Conservation (phyloP, 2,113 vertebrate genomes). For the Elephas maximus region DNA sequence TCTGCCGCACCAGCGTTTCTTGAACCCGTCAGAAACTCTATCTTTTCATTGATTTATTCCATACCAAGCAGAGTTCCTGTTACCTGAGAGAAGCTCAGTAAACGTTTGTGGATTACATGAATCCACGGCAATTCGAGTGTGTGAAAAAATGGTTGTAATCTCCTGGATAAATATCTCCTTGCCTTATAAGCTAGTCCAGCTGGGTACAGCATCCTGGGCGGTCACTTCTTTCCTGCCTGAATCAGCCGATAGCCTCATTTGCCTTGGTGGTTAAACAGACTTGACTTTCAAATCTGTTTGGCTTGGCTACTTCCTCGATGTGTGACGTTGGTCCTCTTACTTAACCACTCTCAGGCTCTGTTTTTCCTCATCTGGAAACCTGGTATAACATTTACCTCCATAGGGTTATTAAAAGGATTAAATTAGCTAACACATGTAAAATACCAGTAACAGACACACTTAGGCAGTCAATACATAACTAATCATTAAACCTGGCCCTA, state of each 20-base stretch:
- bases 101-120: background rate
- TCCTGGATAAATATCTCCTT: background rate
- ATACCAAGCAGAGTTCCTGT: background rate
- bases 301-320: background rate
- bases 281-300: background rate
- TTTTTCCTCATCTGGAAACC: constrained; percentile 2
- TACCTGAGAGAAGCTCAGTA: background rate
- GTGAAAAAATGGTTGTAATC: background rate
- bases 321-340: background rate
- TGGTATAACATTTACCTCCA: background rate
- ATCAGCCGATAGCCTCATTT: background rate
- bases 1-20: background rate
- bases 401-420: constrained; percentile 21
- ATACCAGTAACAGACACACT: constrained; percentile 16
- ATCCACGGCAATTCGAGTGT: background rate
- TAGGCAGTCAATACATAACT: background rate
- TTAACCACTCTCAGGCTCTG: background rate
- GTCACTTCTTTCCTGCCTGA: background rate
- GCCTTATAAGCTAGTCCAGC: background rate
- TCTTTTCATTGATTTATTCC: constrained; percentile 43
- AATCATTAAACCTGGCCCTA: background rate
- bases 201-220: background rate
- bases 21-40: background rate
- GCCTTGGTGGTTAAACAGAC: background rate
- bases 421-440: constrained; percentile 20